A percentile compares a stretch with the other conserved stretches of the same genome.
These are phyloP conservation scores for Penaeus vannamei DNA, from an alignment of 1,140 invertebrate genomes.

Conservation along the genomic window DNA sequence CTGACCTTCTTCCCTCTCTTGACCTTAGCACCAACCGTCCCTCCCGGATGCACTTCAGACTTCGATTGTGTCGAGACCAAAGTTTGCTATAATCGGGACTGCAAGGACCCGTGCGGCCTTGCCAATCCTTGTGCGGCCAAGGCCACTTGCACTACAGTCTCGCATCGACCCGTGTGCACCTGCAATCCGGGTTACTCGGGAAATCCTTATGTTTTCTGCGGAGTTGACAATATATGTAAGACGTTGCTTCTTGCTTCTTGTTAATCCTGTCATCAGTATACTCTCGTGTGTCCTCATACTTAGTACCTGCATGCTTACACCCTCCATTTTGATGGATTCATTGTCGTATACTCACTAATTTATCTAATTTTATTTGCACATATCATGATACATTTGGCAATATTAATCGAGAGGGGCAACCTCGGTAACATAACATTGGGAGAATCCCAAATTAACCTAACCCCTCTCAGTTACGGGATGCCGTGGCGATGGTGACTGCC, in stretches of 20 bases:
- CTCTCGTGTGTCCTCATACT: constrained; percentile 18
- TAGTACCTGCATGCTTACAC: not conserved
- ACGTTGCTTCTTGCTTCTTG: too few relatives aligned
- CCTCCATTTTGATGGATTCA: not conserved
- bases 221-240: constrained; percentile 29
- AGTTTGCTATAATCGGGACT: constrained; percentile 69
- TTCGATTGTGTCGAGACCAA: constrained; percentile 69
- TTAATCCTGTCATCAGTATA: constrained; percentile 42
- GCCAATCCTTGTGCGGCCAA: constrained; percentile 69
- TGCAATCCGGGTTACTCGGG: constrained; percentile 70
- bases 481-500: constrained; percentile 72
- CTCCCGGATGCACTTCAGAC: constrained; percentile 68
- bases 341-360: constrained; percentile 39
- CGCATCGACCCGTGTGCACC: constrained; percentile 70
- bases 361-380: constrained; percentile 29
- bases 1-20: constrained; percentile 36
- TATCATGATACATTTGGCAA: not conserved
- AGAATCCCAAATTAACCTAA: constrained; percentile 46
- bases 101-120: constrained; percentile 70
- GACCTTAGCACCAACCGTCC: constrained; percentile 45
- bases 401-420: not conserved
- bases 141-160: constrained; percentile 69
- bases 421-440: not conserved
- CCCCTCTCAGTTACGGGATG: constrained; percentile 76
- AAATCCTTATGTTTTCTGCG: constrained; percentile 68